Evolutionary conservation across 2,888 invertebrate species (phyloP), one percentile per base, ranked within the genome.

Genomic region (Troglohyphantes excavatus): DNA sequence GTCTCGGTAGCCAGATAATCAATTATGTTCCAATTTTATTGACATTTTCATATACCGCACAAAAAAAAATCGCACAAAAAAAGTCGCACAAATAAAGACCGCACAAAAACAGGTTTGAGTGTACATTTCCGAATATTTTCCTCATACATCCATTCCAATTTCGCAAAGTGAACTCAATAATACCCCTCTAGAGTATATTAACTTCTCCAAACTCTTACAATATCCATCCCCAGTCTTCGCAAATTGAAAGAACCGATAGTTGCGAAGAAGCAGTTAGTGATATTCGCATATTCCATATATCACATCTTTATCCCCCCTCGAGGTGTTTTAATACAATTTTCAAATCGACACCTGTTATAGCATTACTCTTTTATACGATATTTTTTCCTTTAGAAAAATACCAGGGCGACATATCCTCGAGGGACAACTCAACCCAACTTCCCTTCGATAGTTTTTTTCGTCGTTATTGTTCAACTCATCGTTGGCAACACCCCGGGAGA

Each of bases 131-230:
- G 21, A 26, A 73, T 17, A 72, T 26, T 53, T 21, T 27, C 27
- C 19, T 5, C 61, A 72, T 83, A 83, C 73, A 63, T 73, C 39
- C 70, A 83, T 73, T 83, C 73, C 83, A 83, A 83, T 73, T 83
- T 72, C 39, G 19, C 63, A 83, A 83, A 83, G 83, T 83, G 73
- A 83, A 29, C 27, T 43, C 63, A 61, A 73, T 73, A 83, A 83
- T 73, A 29, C 73, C 61, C 83, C 61, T 33, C 17, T 2, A n/a
- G 26, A 17, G 61, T 29, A 59, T 59, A 82, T 70, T 65, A 72
- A 72, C 73, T 63, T 63, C 39, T 33, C n/a, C 65, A 21, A 9
- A 17, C 26, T 46, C 9, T 29, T 46, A 2, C 46, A 17, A 46
- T n/a, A 46, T 17, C 17, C 2, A 3, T 46, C 46, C 46, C 46